These are phyloP conservation scores for Pseudomugil gertrudae DNA, from an alignment of 2,797 vertebrate genomes.

Conservation along the genomic window DNA sequence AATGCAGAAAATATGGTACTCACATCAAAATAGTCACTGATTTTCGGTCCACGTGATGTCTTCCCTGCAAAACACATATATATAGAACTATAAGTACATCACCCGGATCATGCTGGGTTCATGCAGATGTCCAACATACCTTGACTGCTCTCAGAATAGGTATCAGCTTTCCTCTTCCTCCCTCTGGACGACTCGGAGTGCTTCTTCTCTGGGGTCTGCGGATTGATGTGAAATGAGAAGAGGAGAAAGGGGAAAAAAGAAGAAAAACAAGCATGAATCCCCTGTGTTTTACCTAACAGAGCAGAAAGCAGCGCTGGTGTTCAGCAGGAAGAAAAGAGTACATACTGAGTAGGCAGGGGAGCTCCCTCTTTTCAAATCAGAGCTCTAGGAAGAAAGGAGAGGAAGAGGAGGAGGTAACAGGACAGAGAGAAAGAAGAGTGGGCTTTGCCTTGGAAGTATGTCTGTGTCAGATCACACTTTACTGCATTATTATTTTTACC, in stretches of 20 bases:
- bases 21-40: slow-evolving; percentile 99
- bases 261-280: slow-evolving; percentile 38
- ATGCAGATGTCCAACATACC: slow-evolving; percentile 78
- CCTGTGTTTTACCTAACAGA: slow-evolving; percentile 58
- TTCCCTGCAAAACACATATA: slow-evolving; percentile 84
- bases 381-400: slow-evolving; percentile 68
- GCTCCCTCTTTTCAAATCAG: slow-evolving; percentile 84
- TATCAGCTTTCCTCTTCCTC: slow-evolving; percentile 98
- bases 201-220: slow-evolving; percentile 97
- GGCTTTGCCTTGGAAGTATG: slow-evolving; percentile 22
- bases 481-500: slow-evolving; percentile 78
- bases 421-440: slow-evolving; percentile 53
- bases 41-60: slow-evolving; percentile 93
- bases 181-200: slow-evolving; percentile 93
- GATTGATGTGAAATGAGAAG: slow-evolving; percentile 55
- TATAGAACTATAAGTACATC: background rate
- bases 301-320: slow-evolving; percentile 41
- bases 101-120: background rate
- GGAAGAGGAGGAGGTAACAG: slow-evolving; percentile 58
- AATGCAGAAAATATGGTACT: slow-evolving; percentile 49
- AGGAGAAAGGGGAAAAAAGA: background rate
- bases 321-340: slow-evolving; percentile 62
- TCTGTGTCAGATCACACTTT: background rate
- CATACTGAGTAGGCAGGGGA: slow-evolving; percentile 86
- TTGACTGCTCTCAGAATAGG: slow-evolving; percentile 96